Base-by-base conservation (phyloP, 2,113 vertebrate genomes). In the Rutilus rutilus region DNA sequence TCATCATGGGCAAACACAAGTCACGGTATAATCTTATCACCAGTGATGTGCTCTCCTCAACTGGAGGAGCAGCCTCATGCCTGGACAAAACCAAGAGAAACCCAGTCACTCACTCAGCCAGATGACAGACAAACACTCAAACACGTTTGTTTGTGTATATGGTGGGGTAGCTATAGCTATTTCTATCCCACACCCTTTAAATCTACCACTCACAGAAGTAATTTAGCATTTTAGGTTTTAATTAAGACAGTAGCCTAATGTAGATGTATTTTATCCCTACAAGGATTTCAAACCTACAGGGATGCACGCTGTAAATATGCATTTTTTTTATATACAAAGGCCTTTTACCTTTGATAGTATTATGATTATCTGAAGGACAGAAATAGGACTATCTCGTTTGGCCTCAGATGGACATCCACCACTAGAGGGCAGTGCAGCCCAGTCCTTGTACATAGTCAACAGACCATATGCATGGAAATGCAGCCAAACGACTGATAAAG, bases 351-450 rank as follows among this genome's bases (percentile, higher is more conserved):
- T 73, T 57, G 60, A 69, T 42, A 25, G 42, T 10, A n/a, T 12
- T 42, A n/a, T 15, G 5, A 12, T 45, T 45, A 45, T n/a, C 10
- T 45, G 39, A 74, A n/a, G 21, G 23, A 50, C 6, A 39, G 4
- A 57, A 52, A n/a, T 62, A 21, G 27, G 33, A 33, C 19, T 19
- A 67, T 4, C 36, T 30, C 45, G 19, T 14, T 39, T 75, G 69
- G 60, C 11, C 47, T 86, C 62, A 71, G 64, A 85, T 85, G 30
- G 19, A 69, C 78, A 25, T 50, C 39, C 0, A 39, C 93, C 95
- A 95, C 92, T 82, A 94, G 95, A 95, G 95, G 92, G 93, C 94
- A 93, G 92, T 95, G 92, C 90, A 92, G 92, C 88, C 94, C 94
- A 95, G 92, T 93, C 45, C 85, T 94, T 91, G 86, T 62, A 45